Percentiles rank a stretch among this genome's conserved stretches.
These are phyloP conservation scores for Synergus umbraculus DNA, from an alignment of 2,888 invertebrate species.

Conservation along the genomic window DNA sequence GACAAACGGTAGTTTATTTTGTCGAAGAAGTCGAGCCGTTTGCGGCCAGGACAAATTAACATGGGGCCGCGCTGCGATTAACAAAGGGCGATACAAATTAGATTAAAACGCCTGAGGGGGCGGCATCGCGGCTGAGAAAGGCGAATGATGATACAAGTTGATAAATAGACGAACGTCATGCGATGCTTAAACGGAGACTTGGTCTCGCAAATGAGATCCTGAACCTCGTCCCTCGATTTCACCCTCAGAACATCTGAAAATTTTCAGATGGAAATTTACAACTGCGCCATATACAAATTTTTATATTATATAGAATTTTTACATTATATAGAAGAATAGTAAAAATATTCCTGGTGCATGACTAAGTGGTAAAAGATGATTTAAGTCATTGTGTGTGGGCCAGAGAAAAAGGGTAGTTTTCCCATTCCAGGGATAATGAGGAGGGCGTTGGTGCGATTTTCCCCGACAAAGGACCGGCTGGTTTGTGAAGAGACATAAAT, in stretches of 20 bases:
- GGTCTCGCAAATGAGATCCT: conserved; percentile 62
- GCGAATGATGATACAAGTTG: conserved; percentile 75
- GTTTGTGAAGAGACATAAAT: conserved; percentile 23
- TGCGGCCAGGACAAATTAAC: conserved; percentile 72
- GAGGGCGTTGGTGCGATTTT: conserved; percentile 22
- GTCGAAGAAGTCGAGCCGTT: conserved; percentile 60
- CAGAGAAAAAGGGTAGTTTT: conserved; percentile 9
- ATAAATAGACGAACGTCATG: conserved; percentile 76
- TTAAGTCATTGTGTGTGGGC: background rate
- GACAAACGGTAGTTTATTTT: conserved; percentile 73
- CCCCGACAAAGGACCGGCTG: conserved; percentile 25
- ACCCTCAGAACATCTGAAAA: conserved; percentile 41
- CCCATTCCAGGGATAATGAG: background rate
- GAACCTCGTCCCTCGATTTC: conserved; percentile 52
- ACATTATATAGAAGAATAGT: background rate
- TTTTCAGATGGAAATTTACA: background rate
- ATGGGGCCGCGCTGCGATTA: conserved; percentile 70
- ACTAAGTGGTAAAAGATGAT: background rate
- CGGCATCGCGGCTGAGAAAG: conserved; percentile 72
- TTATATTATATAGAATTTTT: no score
- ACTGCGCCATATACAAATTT: no score
- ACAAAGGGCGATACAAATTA: conserved; percentile 77
- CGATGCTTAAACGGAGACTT: conserved; percentile 74
- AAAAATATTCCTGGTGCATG: background rate
- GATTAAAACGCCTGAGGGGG: conserved; percentile 77